Conservation (phyloP, 2,113 vertebrate genomes). For the Abramis brama region DNA sequence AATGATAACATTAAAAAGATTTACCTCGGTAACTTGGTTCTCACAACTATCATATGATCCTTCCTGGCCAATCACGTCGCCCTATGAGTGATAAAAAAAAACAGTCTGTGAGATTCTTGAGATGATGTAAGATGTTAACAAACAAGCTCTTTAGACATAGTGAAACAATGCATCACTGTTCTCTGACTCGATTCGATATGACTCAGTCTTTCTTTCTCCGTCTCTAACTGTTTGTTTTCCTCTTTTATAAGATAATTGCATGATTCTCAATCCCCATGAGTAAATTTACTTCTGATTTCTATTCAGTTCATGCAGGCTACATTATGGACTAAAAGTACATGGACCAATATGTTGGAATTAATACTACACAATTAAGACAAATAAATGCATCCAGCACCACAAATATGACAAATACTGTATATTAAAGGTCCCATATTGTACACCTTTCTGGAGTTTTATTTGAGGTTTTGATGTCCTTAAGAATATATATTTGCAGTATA, state of each 20-base stretch:
- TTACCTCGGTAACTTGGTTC: conserved; percentile 43
- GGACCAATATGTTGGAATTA: background rate
- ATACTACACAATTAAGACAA: background rate
- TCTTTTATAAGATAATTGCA: background rate
- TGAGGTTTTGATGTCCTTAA: too few species aligned
- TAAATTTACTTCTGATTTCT: background rate
- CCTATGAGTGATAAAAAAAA: conserved; percentile 36
- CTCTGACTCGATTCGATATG: conserved; percentile 6
- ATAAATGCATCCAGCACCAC: background rate
- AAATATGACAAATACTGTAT: background rate
- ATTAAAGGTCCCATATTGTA: too few species aligned
- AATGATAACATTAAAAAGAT: background rate
- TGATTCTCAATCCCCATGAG: background rate
- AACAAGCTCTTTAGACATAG: background rate
- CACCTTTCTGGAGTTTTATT: too few species aligned
- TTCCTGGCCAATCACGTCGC: conserved; percentile 38
- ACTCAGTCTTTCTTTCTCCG: background rate
- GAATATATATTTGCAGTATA: too few species aligned
- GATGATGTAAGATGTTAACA: conserved; percentile 21
- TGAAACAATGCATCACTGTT: conserved; percentile 33
- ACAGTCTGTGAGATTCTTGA: conserved; percentile 16
- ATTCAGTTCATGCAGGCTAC: background rate
- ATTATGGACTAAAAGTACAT: background rate
- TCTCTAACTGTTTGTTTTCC: background rate
- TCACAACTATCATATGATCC: conserved; percentile 23